These are phyloP conservation scores for Acrossocheilus wenchowensis DNA, from an alignment of 2,797 vertebrate genomes.

Conservation along the genomic window DNA sequence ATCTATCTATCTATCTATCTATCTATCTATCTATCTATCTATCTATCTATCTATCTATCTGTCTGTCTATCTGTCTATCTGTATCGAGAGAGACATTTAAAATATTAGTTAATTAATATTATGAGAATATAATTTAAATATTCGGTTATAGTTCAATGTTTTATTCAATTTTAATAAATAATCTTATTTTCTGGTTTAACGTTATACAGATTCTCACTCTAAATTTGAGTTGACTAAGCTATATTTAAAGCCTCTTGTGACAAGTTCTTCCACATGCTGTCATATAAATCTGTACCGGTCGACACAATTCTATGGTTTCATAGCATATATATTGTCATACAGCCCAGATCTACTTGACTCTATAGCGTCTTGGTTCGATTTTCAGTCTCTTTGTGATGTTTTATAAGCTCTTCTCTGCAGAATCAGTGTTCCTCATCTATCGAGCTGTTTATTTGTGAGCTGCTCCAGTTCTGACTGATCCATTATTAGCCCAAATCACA, in stretches of 20 bases:
- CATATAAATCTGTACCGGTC: neutral
- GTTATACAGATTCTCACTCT: neutral
- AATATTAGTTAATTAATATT: too few species aligned
- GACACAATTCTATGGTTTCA: neutral
- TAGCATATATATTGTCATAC: neutral
- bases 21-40: too few species aligned
- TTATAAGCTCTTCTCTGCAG: slow-evolving; percentile 12
- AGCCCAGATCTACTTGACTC: neutral
- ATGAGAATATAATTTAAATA: too few species aligned
- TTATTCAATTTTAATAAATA: neutral
- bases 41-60: too few species aligned
- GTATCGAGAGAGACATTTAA: too few species aligned
- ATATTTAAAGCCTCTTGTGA: neutral
- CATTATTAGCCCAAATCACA: slow-evolving; percentile 30
- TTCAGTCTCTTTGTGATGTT: slow-evolving; percentile 26
- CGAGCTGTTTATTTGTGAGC: slow-evolving; percentile 22
- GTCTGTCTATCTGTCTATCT: too few species aligned
- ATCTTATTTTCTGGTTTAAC: neutral
- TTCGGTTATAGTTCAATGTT: too few species aligned
- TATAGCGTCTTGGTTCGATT: neutral
- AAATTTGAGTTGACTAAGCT: neutral
- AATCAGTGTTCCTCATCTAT: slow-evolving; percentile 10
- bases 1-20: neutral
- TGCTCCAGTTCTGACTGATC: slow-evolving; percentile 20
- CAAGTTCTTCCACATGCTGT: neutral